Conservation (phyloP, 2,797 vertebrate genomes). For the Bradypodion ventrale region DNA sequence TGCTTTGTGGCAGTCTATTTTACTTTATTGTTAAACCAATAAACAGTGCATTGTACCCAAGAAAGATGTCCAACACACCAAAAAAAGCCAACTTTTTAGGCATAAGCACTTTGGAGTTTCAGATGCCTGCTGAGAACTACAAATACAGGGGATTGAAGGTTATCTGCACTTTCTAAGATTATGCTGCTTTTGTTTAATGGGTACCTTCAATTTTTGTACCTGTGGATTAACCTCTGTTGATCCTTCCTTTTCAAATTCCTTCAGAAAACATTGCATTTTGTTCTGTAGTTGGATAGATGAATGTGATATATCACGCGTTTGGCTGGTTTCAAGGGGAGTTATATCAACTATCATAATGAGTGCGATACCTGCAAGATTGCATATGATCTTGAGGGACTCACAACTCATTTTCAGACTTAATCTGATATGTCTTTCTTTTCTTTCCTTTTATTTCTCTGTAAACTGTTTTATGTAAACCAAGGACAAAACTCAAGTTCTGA, state of each 20-base stretch:
- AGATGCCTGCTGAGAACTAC: conserved; percentile 31
- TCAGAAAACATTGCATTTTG: conserved; percentile 41
- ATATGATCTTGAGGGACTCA: conserved; percentile 56
- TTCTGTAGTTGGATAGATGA: conserved; percentile 55
- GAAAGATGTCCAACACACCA: background rate
- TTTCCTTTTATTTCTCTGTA: conserved; percentile 39
- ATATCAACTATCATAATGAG: conserved; percentile 55
- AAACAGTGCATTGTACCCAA: background rate
- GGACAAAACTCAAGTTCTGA: conserved; percentile 73
- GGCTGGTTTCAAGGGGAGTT: conserved; percentile 59
- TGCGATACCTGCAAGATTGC: conserved; percentile 59
- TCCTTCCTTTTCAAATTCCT: conserved; percentile 51
- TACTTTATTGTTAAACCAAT: background rate
- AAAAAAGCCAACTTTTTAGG: conserved; percentile 22
- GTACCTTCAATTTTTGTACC: conserved; percentile 43
- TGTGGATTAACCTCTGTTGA: conserved; percentile 50
- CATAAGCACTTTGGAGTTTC: conserved; percentile 33
- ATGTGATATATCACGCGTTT: conserved; percentile 61
- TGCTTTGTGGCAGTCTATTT: background rate
- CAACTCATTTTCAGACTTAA: conserved; percentile 59
- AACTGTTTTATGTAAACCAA: conserved; percentile 61
- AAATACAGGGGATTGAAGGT: background rate
- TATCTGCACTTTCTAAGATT: background rate
- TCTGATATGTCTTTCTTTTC: conserved; percentile 41
- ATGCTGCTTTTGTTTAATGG: conserved; percentile 20